These are phyloP conservation scores for Chloroceryle inda DNA, from an alignment of 2,797 vertebrate genomes.

Conservation along the genomic window DNA sequence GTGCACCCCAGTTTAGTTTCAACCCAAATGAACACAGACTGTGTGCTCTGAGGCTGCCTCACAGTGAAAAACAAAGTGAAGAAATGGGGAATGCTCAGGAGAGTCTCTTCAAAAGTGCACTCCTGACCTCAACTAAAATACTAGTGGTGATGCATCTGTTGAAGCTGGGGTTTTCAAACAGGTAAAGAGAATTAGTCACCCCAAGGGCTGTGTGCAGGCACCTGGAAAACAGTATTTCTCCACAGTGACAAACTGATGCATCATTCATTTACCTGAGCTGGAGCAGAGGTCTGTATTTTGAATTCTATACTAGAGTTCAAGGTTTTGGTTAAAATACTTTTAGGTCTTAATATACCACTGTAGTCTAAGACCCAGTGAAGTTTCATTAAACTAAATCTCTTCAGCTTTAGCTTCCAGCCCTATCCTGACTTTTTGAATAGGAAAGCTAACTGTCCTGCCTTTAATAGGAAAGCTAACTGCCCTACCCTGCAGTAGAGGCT, in stretches of 20 bases:
- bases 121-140: not conserved
- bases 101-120: not conserved
- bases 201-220: not conserved
- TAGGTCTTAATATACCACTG: not conserved
- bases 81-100: not conserved
- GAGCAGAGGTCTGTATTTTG: not conserved
- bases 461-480: not conserved
- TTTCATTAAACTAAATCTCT: not conserved
- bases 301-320: not conserved
- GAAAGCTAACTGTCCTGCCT: not conserved
- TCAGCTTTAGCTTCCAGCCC: not conserved
- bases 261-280: not conserved
- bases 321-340: conserved; percentile 2
- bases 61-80: not conserved
- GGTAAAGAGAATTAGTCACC: not conserved
- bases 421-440: not conserved
- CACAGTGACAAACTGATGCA: not conserved
- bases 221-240: not conserved
- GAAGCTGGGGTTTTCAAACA: not conserved
- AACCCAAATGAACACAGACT: not conserved
- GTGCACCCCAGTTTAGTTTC: not conserved
- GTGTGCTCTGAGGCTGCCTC: not conserved
- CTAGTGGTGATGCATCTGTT: not conserved
- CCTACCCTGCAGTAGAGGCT: not conserved
- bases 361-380: not conserved